phyloP scores from a whole-genome alignment of 2,888 invertebrate species.

The Pecten maximus region DNA sequence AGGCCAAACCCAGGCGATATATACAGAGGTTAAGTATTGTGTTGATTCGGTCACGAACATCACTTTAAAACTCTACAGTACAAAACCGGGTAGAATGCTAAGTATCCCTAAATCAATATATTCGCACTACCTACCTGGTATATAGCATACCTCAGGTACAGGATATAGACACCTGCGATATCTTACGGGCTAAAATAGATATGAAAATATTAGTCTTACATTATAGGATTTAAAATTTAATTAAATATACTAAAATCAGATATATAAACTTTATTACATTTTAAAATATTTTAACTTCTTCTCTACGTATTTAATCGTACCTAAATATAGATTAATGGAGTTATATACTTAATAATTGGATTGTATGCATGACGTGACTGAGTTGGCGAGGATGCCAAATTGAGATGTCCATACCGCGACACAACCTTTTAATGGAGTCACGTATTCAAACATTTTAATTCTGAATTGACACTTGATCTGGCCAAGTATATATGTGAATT shows the following conservation, averaged over 20 bases:
- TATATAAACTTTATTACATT: too few relatives aligned
- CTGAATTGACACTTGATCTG: neutral
- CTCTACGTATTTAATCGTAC: too few relatives aligned
- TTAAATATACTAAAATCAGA: too few relatives aligned
- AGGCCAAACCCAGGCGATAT: too few relatives aligned
- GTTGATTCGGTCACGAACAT: neutral
- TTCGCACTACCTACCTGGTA: neutral
- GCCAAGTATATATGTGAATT: neutral
- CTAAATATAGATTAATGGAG: neutral
- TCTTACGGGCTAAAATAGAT: too few relatives aligned
- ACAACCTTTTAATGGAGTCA: neutral
- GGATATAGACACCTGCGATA: too few relatives aligned
- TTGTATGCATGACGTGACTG: neutral
- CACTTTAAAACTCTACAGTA: neutral
- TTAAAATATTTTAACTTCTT: too few relatives aligned
- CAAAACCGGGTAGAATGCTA: neutral
- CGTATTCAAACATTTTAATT: neutral
- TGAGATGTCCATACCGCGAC: neutral
- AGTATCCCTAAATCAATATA: neutral
- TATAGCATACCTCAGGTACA: neutral
- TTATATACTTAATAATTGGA: neutral
- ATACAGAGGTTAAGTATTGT: neutral
- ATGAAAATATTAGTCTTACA: too few relatives aligned
- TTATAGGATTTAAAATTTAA: too few relatives aligned
- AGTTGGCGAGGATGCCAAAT: conserved; percentile 11